phyloP scores from a whole-genome alignment of 2,888 invertebrate genomes.

The Glaucopsyche alexis region DNA sequence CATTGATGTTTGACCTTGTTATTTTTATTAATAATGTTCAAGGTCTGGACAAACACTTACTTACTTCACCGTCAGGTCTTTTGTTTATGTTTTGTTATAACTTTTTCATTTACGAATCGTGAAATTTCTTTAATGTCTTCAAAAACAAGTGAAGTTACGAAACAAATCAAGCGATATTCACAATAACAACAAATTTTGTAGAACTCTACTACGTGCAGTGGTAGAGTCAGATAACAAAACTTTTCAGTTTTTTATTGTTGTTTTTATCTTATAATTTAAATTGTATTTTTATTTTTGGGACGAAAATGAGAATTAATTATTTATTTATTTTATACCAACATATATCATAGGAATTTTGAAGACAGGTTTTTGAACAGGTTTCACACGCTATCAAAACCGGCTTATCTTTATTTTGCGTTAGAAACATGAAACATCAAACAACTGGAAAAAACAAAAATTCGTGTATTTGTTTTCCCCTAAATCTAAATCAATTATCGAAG shows the following conservation, averaged over 20 bases:
- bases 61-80: background rate
- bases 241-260: background rate
- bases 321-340: too few species aligned
- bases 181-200: background rate
- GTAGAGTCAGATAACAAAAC: background rate
- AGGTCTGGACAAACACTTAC: background rate
- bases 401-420: too few species aligned
- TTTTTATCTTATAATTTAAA: background rate
- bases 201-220: background rate
- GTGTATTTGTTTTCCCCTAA: too few species aligned
- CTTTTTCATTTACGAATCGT: background rate
- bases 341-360: too few species aligned
- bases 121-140: background rate
- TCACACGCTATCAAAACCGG: too few species aligned
- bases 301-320: too few species aligned
- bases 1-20: slow-evolving; percentile 3
- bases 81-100: background rate
- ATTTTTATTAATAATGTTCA: slow-evolving; percentile 15
- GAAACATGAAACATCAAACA: too few species aligned
- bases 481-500: too few species aligned
- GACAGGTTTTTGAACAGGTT: too few species aligned
- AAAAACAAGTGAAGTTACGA: background rate
- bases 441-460: too few species aligned
- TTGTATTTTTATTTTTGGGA: too few species aligned
- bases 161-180: background rate